Evolutionary conservation across 2,888 invertebrate genomes (phyloP), one percentile per base, ranked within the genome.

Genomic region (Halictus ligatus): DNA sequence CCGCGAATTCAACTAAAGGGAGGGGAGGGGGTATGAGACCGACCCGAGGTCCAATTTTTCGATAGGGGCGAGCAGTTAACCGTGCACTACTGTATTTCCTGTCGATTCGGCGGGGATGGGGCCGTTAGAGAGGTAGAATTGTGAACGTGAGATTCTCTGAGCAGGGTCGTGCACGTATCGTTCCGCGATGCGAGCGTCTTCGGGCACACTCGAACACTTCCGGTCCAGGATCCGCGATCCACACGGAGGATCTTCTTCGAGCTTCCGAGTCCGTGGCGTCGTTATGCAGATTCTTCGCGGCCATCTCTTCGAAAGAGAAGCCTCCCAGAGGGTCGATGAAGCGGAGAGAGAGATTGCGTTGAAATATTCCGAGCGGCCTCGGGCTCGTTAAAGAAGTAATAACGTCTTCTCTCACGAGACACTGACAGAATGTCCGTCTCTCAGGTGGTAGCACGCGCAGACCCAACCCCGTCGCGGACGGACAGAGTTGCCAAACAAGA

Each of bases 201-300:
- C n/a, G 29, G 73, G 15, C 21, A 75, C n/a, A n/a, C 50, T 25
- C 43, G 50, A 18, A 13, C 46, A 54, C 35, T 64, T 25, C 73
- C 48, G 7, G 43, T 48, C 18, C 15, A 46, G n/a, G 75, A 58
- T 48, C 67, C 43, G 77, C 75, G 71, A 35, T 50, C 58, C 50
- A 75, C 64, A 67, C 76, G 71, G 69, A 79, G 79, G 78, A 75
- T 82, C 82, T 60, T 75, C 54, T 74, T 82, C 54, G 46, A 77
- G 60, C 43, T 79, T 35, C 54, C 60, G 35, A 76, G 29, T 54
- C 69, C 43, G 21, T 50, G 48, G 46, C 72, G 75, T 58, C 46
- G 79, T 58, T 80, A 35, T 46, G 21, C 64, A 50, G 60, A 64
- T 69, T 71, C 50, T 72, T 76, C 40, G 76, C 58, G 54, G 13